Conservation (phyloP, 2,113 vertebrate species). For the Papio anubis region DNA sequence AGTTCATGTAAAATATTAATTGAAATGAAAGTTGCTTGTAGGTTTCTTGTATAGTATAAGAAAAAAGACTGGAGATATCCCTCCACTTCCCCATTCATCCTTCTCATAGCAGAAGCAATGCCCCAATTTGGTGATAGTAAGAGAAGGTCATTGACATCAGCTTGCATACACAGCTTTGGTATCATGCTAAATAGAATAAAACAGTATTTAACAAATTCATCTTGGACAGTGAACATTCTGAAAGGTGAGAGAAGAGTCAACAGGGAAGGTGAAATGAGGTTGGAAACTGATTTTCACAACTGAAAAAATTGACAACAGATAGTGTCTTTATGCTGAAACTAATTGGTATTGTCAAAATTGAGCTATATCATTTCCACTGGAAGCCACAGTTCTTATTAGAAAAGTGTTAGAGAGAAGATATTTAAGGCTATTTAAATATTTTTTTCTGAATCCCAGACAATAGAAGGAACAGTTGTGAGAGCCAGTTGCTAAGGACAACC, state of each 20-base stretch:
- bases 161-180: neutral
- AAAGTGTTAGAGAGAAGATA: neutral
- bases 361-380: neutral
- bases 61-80: neutral
- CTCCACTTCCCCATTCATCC: neutral
- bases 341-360: neutral
- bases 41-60: neutral
- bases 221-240: neutral
- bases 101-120: neutral
- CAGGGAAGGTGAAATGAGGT: neutral
- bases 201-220: conserved; percentile 23
- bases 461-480: neutral
- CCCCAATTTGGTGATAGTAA: neutral
- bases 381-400: conserved; percentile 18
- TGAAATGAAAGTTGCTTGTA: conserved; percentile 26
- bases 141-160: neutral
- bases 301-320: neutral
- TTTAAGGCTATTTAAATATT: conserved; percentile 34
- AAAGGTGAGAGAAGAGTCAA: neutral
- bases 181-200: conserved; percentile 1
- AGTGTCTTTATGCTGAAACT: neutral
- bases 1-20: conserved; percentile 27
- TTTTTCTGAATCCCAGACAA: conserved; percentile 24
- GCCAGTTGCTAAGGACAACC: conserved; percentile 19
- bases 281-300: conserved; percentile 33